Evolutionary conservation across 2,888 invertebrate genomes (phyloP).

Genomic region (Hyppa rectilinea): DNA sequence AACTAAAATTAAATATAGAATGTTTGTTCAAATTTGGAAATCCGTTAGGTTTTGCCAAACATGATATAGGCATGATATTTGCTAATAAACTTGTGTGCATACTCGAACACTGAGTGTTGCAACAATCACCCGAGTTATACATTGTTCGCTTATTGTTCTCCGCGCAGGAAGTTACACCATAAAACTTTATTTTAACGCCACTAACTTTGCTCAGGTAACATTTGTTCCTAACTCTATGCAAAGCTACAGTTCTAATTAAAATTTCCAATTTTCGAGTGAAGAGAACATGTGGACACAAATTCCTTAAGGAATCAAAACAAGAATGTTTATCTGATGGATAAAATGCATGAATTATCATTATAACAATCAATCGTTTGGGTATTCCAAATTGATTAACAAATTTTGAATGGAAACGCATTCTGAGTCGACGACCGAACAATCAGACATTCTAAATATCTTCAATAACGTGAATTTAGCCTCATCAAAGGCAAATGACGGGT

Average conservation of each 20-base stretch:
- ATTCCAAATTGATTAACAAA: slow-evolving; percentile 53
- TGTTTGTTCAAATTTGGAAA: not conserved
- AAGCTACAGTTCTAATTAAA: slow-evolving; percentile 75
- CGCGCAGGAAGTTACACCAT: slow-evolving; percentile 78
- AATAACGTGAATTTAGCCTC: slow-evolving; percentile 78
- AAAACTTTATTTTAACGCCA: slow-evolving; percentile 79
- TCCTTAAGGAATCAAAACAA: not conserved
- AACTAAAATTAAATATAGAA: not conserved
- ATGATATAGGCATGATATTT: slow-evolving; percentile 69
- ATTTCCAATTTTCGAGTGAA: slow-evolving; percentile 53
- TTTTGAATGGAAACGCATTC: slow-evolving; percentile 53
- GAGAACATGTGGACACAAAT: slow-evolving; percentile 5
- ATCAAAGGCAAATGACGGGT: slow-evolving; percentile 82
- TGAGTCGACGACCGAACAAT: slow-evolving; percentile 65
- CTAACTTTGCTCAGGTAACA: slow-evolving; percentile 74
- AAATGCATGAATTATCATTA: slow-evolving; percentile 26
- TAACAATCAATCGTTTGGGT: too few species aligned
- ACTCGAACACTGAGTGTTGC: slow-evolving; percentile 67
- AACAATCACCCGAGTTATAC: slow-evolving; percentile 75
- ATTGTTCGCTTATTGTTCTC: slow-evolving; percentile 79
- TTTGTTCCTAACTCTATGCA: slow-evolving; percentile 70
- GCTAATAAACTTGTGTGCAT: slow-evolving; percentile 73
- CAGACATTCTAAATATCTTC: slow-evolving; percentile 73
- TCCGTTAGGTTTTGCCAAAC: slow-evolving; percentile 53
- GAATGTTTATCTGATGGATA: not conserved